Percentiles rank a stretch among this genome's conserved stretches.
phyloP scores from a whole-genome alignment of 1,140 invertebrate species.

The Brachionus plicatilis region DNA sequence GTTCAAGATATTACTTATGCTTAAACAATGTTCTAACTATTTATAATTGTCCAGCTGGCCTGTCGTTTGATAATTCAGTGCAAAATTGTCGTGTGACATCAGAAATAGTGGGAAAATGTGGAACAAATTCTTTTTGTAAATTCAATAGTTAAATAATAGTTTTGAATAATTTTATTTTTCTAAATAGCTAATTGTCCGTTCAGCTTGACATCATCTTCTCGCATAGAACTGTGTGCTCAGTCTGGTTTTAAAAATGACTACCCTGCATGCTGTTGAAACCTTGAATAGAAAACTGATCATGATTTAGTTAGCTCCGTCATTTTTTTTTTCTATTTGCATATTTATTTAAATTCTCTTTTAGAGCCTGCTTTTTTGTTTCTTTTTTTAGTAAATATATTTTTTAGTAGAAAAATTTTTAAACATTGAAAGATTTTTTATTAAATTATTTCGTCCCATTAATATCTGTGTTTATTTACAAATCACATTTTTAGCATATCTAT shows the following conservation, averaged over 20 bases:
- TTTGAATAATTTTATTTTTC: neutral
- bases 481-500: no score
- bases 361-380: no score
- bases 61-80: neutral
- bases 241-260: neutral
- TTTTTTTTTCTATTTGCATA: no score
- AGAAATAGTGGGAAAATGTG: neutral
- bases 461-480: no score
- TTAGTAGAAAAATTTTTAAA: no score
- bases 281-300: neutral
- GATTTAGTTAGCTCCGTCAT: no score
- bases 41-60: neutral
- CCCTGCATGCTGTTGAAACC: neutral
- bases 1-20: slow-evolving; percentile 1
- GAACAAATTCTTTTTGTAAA: neutral
- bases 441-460: no score
- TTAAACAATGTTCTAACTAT: neutral
- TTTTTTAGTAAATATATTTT: no score
- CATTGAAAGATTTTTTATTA: no score
- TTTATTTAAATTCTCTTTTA: no score
- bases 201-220: neutral
- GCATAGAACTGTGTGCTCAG: neutral
- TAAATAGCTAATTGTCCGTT: neutral
- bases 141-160: neutral
- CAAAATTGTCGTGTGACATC: neutral